Percentiles rank a stretch among this genome's conserved stretches.
These are phyloP conservation scores for Dipodomys merriami DNA, from an alignment of 2,113 vertebrate species.

Conservation along the genomic window DNA sequence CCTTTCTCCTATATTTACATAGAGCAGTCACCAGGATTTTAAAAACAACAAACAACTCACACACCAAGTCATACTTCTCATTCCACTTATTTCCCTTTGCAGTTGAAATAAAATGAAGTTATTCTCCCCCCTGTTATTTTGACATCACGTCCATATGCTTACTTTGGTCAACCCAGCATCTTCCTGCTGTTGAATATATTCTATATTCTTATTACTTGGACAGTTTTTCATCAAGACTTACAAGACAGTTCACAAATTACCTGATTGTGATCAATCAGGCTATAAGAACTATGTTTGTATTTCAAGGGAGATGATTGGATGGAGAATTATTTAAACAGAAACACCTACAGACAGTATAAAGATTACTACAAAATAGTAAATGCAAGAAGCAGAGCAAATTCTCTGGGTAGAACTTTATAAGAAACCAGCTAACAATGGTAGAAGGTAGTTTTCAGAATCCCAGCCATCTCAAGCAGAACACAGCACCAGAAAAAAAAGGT, in stretches of 20 bases:
- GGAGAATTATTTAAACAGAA: not conserved
- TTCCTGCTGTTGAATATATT: not conserved
- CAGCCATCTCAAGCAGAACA: not conserved
- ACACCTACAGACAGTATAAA: not conserved
- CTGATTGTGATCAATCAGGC: not conserved
- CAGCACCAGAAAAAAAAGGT: not conserved
- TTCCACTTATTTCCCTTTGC: not conserved
- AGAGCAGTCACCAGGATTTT: not conserved
- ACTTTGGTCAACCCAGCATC: not conserved
- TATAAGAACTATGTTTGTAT: not conserved
- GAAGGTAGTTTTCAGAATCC: not conserved
- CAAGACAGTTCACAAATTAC: not conserved
- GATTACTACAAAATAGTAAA: not conserved
- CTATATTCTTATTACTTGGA: not conserved
- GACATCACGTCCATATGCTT: not conserved
- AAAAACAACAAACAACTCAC: not conserved
- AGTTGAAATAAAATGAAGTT: not conserved
- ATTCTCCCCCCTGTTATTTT: not conserved
- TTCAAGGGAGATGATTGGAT: not conserved
- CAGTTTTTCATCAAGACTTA: not conserved
- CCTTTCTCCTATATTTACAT: not conserved
- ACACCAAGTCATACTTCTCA: not conserved
- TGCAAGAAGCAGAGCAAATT: not conserved
- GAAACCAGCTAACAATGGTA: not conserved
- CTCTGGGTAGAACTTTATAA: not conserved